Percentiles rank a stretch among this genome's conserved stretches.
These are phyloP conservation scores for Buphagus erythrorhynchus DNA, from an alignment of 2,797 vertebrate species.

Conservation along the genomic window DNA sequence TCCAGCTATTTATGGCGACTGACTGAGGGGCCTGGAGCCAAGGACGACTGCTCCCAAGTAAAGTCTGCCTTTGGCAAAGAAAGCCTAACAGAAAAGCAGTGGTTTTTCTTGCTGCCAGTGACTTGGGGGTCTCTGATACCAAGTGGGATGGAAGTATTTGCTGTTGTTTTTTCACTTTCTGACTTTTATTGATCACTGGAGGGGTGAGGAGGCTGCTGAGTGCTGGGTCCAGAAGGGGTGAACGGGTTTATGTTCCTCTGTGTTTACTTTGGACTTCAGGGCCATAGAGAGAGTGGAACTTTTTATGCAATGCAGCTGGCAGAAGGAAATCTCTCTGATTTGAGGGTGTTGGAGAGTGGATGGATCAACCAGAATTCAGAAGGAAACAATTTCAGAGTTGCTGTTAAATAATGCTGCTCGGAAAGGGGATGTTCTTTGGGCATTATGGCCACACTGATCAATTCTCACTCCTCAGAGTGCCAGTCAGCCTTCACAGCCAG, in stretches of 20 bases:
- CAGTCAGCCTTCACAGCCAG: not conserved
- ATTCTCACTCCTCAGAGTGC: not conserved
- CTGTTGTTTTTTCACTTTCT: not conserved
- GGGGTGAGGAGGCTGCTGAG: not conserved
- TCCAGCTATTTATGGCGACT: constrained; percentile 32
- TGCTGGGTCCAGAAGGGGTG: not conserved
- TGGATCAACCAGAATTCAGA: not conserved
- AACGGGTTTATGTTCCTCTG: not conserved
- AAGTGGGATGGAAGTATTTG: not conserved
- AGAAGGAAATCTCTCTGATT: constrained; percentile 1
- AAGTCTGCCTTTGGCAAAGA: not conserved
- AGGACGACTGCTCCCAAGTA: not conserved
- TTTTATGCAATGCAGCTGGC: not conserved
- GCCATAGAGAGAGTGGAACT: not conserved
- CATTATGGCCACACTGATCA: not conserved
- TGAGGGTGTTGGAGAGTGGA: not conserved
- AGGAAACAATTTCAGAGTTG: not conserved
- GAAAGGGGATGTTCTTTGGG: not conserved
- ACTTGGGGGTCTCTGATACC: not conserved
- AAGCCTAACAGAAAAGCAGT: not conserved
- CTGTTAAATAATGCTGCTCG: not conserved
- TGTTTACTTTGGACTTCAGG: constrained; percentile 30
- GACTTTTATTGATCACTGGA: not conserved
- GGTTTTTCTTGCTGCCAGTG: not conserved
- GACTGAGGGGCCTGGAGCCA: constrained; percentile 11